Conservation (phyloP, 35 echinoderm and acorn worm genomes). For the Eucidaris tribuloides region DNA sequence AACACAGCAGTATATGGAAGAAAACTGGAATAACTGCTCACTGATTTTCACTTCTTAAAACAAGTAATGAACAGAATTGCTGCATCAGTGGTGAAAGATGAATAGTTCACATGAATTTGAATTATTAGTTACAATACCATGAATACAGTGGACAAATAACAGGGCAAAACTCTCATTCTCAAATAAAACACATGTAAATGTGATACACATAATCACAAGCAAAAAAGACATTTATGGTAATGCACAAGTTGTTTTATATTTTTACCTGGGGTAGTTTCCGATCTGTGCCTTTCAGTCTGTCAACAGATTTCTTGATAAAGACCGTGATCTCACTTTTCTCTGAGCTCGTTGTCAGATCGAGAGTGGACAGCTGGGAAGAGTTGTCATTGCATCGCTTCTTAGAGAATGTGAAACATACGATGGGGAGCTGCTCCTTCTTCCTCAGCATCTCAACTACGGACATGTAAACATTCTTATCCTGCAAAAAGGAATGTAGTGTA, state of each 20-base stretch:
- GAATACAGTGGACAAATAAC: no score
- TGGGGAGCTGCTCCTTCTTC: constrained; percentile 88
- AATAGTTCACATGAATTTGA: no score
- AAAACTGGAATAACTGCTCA: no score
- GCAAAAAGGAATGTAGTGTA: not conserved
- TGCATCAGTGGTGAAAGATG: no score
- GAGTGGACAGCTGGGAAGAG: constrained; percentile 48
- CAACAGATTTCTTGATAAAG: constrained; percentile 83
- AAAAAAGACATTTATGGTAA: no score
- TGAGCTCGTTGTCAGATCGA: constrained; percentile 79
- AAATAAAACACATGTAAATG: no score
- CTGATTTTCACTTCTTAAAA: no score
- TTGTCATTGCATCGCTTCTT: constrained; percentile 97
- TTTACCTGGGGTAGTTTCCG: constrained; percentile 84
- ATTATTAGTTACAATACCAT: no score
- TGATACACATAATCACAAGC: no score
- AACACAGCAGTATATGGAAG: no score
- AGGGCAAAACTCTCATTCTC: no score
- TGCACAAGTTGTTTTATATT: not conserved
- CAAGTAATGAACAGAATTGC: no score
- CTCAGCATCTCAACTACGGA: constrained; percentile 87
- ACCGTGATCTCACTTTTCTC: constrained; percentile 94
- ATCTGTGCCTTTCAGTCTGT: constrained; percentile 74
- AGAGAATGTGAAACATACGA: constrained; percentile 94
- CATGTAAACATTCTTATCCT: constrained; percentile 90